Evolutionary conservation across 2,797 vertebrate species (phyloP).

Genomic region (Melanotaenia maccullochi): DNA sequence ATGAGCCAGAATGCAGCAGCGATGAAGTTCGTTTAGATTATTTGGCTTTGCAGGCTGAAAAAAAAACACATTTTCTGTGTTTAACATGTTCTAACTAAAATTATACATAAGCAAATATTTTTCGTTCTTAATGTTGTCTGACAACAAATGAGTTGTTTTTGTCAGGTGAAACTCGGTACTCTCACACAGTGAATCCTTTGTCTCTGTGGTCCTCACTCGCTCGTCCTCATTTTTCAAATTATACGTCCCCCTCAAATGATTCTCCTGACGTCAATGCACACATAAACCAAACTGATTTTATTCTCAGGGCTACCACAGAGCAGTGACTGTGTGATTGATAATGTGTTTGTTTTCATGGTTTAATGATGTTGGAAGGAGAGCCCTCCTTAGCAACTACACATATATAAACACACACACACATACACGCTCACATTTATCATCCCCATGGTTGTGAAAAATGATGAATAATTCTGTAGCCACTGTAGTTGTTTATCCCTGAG

Average conservation of each 20-base stretch:
- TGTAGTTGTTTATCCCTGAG: conserved; percentile 61
- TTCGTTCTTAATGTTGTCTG: background rate
- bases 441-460: conserved; percentile 48
- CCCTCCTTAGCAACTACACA: conserved; percentile 48
- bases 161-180: conserved; percentile 44
- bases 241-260: conserved; percentile 53
- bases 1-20: conserved; percentile 25
- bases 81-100: background rate
- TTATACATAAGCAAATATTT: background rate
- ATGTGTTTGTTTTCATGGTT: conserved; percentile 63
- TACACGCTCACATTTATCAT: conserved; percentile 52
- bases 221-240: conserved; percentile 60
- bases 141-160: conserved; percentile 18
- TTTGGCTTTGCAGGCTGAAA: conserved; percentile 16
- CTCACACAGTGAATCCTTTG: conserved; percentile 42
- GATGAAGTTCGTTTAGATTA: conserved; percentile 12
- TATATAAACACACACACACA: conserved; percentile 5
- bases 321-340: conserved; percentile 63
- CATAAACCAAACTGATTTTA: conserved; percentile 66
- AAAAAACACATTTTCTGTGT: conserved; percentile 14
- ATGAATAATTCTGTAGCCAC: conserved; percentile 69
- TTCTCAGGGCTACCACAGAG: conserved; percentile 62
- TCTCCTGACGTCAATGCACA: conserved; percentile 64
- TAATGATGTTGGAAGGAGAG: conserved; percentile 19
- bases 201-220: conserved; percentile 39